phyloP scores from a whole-genome alignment of 2,797 vertebrate species.

The Natrix natrix region DNA sequence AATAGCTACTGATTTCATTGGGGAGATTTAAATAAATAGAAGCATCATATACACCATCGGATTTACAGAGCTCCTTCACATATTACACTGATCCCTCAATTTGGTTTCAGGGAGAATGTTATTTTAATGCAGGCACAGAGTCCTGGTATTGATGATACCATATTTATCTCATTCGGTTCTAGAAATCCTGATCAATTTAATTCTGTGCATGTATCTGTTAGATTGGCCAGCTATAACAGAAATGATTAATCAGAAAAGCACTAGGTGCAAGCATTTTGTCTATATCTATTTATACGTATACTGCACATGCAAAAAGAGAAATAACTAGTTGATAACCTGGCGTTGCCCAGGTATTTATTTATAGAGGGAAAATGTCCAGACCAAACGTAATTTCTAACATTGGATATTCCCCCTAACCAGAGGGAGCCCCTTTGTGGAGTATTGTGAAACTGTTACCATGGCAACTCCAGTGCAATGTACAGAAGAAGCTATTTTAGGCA shows the following conservation, averaged over 20 bases:
- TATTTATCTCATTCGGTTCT: neutral
- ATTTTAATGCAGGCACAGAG: neutral
- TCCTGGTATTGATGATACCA: neutral
- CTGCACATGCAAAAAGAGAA: neutral
- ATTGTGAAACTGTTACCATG: too few species aligned
- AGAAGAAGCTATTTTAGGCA: too few species aligned
- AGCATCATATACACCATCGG: neutral
- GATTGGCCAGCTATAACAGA: neutral
- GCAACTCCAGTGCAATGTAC: too few species aligned
- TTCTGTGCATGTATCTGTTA: neutral
- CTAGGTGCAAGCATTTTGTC: neutral
- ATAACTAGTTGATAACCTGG: neutral
- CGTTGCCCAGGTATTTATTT: too few species aligned
- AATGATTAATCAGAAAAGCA: neutral
- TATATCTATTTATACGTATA: neutral
- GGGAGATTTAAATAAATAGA: neutral
- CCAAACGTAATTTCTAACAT: too few species aligned
- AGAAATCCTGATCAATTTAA: neutral
- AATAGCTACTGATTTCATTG: neutral
- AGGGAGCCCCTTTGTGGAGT: too few species aligned
- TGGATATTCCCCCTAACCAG: too few species aligned
- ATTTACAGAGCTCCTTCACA: neutral
- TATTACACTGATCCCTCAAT: neutral
- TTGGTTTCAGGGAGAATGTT: neutral
- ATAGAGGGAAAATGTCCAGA: too few species aligned